Evolutionary conservation across 1,140 invertebrate genomes (phyloP).

Genomic region (Colletes latitarsis): DNA sequence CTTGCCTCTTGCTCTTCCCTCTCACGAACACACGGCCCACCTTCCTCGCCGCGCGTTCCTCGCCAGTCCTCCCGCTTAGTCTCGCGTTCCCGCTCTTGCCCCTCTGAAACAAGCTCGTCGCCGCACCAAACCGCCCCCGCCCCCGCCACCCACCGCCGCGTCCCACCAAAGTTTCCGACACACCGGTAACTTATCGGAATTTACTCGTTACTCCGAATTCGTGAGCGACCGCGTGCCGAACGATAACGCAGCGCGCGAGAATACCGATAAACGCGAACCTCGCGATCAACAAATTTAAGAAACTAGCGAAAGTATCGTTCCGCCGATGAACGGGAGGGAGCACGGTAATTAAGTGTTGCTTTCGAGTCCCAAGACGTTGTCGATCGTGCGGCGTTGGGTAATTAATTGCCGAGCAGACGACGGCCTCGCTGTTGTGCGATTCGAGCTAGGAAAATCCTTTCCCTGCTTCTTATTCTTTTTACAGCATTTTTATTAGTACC

Average conservation of each 20-base stretch:
- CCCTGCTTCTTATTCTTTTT: too few species aligned
- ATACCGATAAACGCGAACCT: background rate
- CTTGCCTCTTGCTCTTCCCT: constrained; percentile 36
- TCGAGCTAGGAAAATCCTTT: background rate
- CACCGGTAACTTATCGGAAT: constrained; percentile 61
- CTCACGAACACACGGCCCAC: constrained; percentile 20
- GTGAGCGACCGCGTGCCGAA: constrained; percentile 46
- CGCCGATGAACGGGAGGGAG: background rate
- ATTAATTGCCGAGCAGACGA: background rate
- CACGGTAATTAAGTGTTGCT: background rate
- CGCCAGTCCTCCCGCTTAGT: constrained; percentile 10
- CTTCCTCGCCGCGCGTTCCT: constrained; percentile 16
- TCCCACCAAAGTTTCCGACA: constrained; percentile 56
- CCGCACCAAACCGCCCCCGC: background rate
- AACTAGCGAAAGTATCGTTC: background rate
- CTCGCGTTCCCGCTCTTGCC: constrained; percentile 42
- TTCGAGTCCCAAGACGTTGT: background rate
- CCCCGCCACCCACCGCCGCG: background rate
- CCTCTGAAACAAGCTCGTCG: constrained; percentile 33
- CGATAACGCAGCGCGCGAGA: constrained; percentile 23
- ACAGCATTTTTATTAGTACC: too few species aligned
- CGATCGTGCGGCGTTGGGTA: background rate
- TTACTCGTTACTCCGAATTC: constrained; percentile 61
- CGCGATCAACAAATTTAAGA: background rate
- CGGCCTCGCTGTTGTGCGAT: background rate